Percentiles rank a stretch among this genome's conserved stretches.
Evolutionary conservation across 2,113 vertebrate genomes (phyloP).

Genomic region (Alosa alosa): DNA sequence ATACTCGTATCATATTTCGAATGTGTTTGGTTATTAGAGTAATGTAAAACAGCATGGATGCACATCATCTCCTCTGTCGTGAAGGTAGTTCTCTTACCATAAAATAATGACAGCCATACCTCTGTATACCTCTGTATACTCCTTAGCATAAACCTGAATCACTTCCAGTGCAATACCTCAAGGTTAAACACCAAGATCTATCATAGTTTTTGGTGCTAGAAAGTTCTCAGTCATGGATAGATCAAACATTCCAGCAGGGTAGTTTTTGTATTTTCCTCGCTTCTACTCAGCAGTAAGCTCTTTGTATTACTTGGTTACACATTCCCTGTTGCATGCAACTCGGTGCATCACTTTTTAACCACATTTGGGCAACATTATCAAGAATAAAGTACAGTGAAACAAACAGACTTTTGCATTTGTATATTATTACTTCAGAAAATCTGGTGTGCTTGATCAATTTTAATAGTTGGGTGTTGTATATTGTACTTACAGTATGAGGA

Average conservation of each 20-base stretch:
- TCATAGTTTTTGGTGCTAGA: conserved; percentile 6
- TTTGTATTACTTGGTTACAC: background rate
- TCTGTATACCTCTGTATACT: background rate
- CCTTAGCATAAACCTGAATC: background rate
- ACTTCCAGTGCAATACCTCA: conserved; percentile 5
- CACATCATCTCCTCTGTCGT: background rate
- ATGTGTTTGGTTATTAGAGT: background rate
- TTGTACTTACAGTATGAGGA: background rate
- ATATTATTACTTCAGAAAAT: background rate
- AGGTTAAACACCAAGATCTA: background rate
- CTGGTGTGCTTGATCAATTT: background rate
- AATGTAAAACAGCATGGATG: background rate
- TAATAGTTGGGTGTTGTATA: background rate
- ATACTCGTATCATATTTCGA: no score
- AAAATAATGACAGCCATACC: background rate
- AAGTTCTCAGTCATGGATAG: background rate
- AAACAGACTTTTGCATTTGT: background rate
- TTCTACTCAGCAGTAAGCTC: background rate
- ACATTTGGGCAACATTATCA: background rate
- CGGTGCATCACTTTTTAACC: background rate
- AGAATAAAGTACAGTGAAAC: background rate
- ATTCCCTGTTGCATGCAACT: background rate
- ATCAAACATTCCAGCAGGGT: background rate
- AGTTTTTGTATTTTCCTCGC: background rate
- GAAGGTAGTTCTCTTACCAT: background rate